phyloP scores from a whole-genome alignment of 2,888 invertebrate species.

The Ennomos fuscantarius region DNA sequence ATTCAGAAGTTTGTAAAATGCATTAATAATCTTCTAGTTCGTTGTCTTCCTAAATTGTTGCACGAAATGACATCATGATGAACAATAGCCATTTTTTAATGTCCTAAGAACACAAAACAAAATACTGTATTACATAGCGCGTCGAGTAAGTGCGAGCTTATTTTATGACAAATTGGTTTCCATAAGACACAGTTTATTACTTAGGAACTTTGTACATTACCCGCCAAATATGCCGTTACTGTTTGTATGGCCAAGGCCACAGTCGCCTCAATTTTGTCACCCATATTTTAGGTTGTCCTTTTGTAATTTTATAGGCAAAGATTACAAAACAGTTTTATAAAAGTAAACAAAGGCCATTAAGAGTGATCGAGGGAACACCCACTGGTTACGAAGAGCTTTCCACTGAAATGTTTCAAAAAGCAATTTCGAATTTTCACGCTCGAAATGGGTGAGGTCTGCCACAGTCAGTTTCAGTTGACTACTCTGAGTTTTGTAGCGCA shows the following conservation, averaged over 20 bases:
- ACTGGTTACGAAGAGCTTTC: conserved; percentile 39
- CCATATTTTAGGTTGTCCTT: conserved; percentile 55
- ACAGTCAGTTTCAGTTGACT: conserved; percentile 40
- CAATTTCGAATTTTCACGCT: conserved; percentile 51
- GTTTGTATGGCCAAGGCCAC: conserved; percentile 51
- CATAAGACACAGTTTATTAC: too few relatives aligned
- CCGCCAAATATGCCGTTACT: conserved; percentile 9
- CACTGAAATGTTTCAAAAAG: conserved; percentile 46
- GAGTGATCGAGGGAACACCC: conserved; percentile 42
- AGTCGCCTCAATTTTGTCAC: conserved; percentile 62
- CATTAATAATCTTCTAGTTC: too few relatives aligned
- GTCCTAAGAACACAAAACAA: too few relatives aligned
- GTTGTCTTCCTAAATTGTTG: too few relatives aligned
- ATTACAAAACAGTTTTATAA: conserved; percentile 47
- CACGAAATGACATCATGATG: too few relatives aligned
- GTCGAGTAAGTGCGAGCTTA: too few relatives aligned
- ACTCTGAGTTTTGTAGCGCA: conserved; percentile 22
- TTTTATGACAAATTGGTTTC: too few relatives aligned
- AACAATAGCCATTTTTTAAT: too few relatives aligned
- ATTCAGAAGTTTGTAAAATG: too few relatives aligned
- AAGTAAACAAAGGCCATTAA: conserved; percentile 55
- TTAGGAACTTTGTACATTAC: too few relatives aligned
- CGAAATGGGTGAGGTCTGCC: conserved; percentile 44
- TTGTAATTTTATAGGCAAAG: conserved; percentile 59
- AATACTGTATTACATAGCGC: too few relatives aligned